Evolutionary conservation across 2,113 vertebrate genomes (phyloP), one percentile per base, ranked within the genome.

Genomic region (Chamaetylas fuelleborni): DNA sequence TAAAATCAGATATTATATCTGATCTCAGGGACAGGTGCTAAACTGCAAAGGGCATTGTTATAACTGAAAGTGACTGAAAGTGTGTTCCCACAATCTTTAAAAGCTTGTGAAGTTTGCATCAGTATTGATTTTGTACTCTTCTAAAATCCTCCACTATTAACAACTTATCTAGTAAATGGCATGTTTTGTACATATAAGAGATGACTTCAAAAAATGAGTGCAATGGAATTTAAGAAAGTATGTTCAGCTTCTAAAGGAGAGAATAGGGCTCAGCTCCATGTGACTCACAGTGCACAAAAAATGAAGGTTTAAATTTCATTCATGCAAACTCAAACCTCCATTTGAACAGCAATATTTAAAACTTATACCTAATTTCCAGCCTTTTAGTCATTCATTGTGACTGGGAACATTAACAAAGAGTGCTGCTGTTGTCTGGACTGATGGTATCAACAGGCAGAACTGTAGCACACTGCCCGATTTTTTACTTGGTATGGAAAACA

Each of bases 121-220:
- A 24, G 33, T 90, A 54, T 64, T 83, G 81, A 91, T 94, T 95
- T 95, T 91, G 61, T 26, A 51, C 40, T 74, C 38, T 38, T 84
- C 92, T 81, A 72, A 88, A 97, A 97, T 94, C 96, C 92, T 95
- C 77, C 78, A 25, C 22, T 61, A 54, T 26, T 40, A 88, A 66
- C 31, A 86, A 48, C 61, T 72, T 72, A 73, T 6, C 38, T 42
- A 66, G 38, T 66, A 70, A 93, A 50, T 25, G 29, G n/a, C 31
- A 81, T 36, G 43, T 92, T 95, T 83, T 96, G 73, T 90, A 90
- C 36, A 14, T 81, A 84, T 61, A 91, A 96, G 90, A 95, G 26
- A 24, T 69, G 95, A 91, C 8, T 96, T 91, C 36, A 74, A 82
- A 74, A 96, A 93, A 28, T 42, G 43, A 94, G 9, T 92, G n/a